A percentile compares a stretch with the other conserved stretches of the same genome.
Evolutionary conservation across 2,113 vertebrate species (phyloP).

Genomic region (Hassar affinis): DNA sequence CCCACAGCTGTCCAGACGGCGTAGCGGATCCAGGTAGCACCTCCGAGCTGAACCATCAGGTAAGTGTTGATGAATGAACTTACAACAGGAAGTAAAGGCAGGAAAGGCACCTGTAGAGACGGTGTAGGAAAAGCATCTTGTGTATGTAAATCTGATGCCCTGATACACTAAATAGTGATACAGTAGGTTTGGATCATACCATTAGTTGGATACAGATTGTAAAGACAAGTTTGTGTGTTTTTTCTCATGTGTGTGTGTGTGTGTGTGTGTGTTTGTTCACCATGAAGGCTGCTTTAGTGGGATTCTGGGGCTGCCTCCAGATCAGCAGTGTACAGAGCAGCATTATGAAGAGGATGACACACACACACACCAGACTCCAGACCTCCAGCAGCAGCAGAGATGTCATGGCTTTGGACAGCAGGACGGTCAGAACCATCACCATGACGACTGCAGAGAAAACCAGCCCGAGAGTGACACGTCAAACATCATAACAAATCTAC

Average conservation of each 20-base stretch:
- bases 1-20: constrained; percentile 80
- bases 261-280: constrained; percentile 61
- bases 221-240: too few species aligned
- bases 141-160: background rate
- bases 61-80: constrained; percentile 77
- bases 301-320: constrained; percentile 80
- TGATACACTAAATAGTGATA: background rate
- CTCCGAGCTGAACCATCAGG: constrained; percentile 76
- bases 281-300: constrained; percentile 76
- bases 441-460: constrained; percentile 64
- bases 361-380: constrained; percentile 70
- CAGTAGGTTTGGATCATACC: too few species aligned
- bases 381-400: constrained; percentile 58
- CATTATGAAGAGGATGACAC: constrained; percentile 62
- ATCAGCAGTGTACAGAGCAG: constrained; percentile 65
- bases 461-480: background rate
- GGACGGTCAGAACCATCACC: constrained; percentile 64
- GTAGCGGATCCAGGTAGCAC: constrained; percentile 76
- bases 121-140: background rate
- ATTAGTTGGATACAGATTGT: too few species aligned
- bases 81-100: constrained; percentile 77
- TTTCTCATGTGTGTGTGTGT: too few species aligned
- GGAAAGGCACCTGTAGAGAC: constrained; percentile 75
- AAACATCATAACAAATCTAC: background rate
- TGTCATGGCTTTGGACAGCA: constrained; percentile 59